A percentile compares a stretch with the other conserved stretches of the same genome.
Conservation (phyloP, 2,797 vertebrate genomes). For the Amniataba percoides region DNA sequence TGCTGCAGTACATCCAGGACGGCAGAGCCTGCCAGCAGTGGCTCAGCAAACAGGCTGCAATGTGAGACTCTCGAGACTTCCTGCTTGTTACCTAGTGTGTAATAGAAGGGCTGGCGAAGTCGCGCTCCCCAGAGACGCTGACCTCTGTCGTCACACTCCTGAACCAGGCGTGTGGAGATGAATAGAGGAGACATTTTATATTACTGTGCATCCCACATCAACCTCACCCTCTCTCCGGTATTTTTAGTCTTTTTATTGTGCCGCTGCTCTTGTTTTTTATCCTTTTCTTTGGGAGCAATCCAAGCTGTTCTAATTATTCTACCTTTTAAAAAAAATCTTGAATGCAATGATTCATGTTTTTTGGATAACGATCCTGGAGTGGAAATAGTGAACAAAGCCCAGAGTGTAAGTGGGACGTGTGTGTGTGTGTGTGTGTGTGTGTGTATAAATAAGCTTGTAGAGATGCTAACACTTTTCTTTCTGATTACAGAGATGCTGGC, state of each 20-base stretch:
- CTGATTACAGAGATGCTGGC: conserved; percentile 91
- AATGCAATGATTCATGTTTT: conserved; percentile 63
- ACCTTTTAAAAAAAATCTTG: conserved; percentile 41
- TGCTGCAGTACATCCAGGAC: conserved; percentile 98
- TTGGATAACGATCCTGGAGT: conserved; percentile 53
- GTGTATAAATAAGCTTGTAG: conserved; percentile 22
- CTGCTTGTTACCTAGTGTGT: conserved; percentile 35
- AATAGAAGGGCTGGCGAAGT: conserved; percentile 31
- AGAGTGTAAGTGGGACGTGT: conserved; percentile 8
- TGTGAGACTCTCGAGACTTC: conserved; percentile 83
- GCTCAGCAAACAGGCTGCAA: conserved; percentile 97
- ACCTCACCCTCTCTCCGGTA: conserved; percentile 30
- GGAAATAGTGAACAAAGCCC: conserved; percentile 46
- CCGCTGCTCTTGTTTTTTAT: conserved; percentile 41
- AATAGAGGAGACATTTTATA: conserved; percentile 30
- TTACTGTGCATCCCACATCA: conserved; percentile 33
- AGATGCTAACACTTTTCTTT: conserved; percentile 52
- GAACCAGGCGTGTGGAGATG: conserved; percentile 31
- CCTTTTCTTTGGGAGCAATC: conserved; percentile 35
- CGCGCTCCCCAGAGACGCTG: conserved; percentile 33
- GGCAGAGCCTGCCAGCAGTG: conserved; percentile 97
- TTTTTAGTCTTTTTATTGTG: conserved; percentile 53
- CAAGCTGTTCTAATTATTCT: conserved; percentile 60
- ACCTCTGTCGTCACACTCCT: conserved; percentile 43
- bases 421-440: conserved; percentile 11